Evolutionary conservation across 1,140 invertebrate species (phyloP).

Genomic region (Heliconius congener): DNA sequence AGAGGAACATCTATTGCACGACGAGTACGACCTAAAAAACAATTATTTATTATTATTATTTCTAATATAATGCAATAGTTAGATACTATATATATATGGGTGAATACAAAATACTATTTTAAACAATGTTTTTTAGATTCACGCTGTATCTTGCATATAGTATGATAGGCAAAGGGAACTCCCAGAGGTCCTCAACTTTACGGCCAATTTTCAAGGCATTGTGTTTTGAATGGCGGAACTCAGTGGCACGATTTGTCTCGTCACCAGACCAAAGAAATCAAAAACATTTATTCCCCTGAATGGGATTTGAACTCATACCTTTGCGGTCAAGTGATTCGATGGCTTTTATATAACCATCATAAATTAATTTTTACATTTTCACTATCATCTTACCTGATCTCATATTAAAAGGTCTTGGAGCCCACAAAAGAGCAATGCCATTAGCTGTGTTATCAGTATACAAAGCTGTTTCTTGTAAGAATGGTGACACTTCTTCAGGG

Average conservation of each 20-base stretch:
- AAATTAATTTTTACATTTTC: not conserved
- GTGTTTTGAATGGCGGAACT: too few species aligned
- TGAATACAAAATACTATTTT: too few species aligned
- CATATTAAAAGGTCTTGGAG: conserved; percentile 98
- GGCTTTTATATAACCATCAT: not conserved
- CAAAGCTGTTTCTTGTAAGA: conserved; percentile 96
- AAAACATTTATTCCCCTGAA: not conserved
- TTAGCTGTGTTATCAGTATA: conserved; percentile 99
- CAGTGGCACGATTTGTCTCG: too few species aligned
- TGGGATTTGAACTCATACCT: too few species aligned
- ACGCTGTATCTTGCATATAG: too few species aligned
- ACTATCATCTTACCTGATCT: conserved; percentile 86
- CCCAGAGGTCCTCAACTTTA: too few species aligned
- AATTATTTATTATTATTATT: too few species aligned
- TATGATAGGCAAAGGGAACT: too few species aligned
- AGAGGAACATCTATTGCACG: conserved; percentile 98
- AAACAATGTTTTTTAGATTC: too few species aligned
- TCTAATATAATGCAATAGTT: not conserved
- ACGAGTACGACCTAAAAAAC: conserved; percentile 85
- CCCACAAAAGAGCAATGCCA: conserved; percentile 99
- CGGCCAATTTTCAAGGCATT: too few species aligned
- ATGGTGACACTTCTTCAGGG: conserved; percentile 94
- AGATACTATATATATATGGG: not conserved
- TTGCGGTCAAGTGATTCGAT: too few species aligned
- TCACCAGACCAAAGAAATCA: too few species aligned